Base-by-base conservation (phyloP, 2,888 invertebrate genomes). In the Eristalinus aeneus region DNA sequence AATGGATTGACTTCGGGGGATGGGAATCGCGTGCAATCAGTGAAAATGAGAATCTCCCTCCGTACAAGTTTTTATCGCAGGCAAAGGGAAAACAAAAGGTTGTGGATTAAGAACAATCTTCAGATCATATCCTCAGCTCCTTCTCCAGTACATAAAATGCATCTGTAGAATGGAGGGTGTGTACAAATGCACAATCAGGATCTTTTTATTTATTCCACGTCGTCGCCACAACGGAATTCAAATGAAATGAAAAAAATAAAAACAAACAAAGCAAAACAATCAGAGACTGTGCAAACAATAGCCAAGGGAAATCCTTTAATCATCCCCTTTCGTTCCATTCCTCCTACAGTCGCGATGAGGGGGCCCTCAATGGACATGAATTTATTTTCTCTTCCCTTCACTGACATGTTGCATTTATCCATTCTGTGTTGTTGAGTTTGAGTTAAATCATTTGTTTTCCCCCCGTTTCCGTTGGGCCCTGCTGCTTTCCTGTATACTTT, bases 331-430 rank as follows among this genome's bases (percentile, higher is more conserved):
- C 1, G 8, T 27, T 23, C 16, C 39, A 20, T 11, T 20, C 36
- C 20, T 16, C 22, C 22, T 34, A 11, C 23, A 58, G 64, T 69
- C 53, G n/a, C n/a, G 20, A 27, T 63, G 22, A 20, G 27, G 27
- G 27, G 23, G 31, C 71, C 78, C 65, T 64, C 11, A 58, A 46
- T 53, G 65, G 71, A 78, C 65, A 46, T 65, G 60, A 65, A 78
- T 78, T 65, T 78, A 78, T 78, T 53, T 78, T 46, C 65, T 56
- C 63, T 63, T 80, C 74, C 67, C 63, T 74, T 63, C 56, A 63
- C 36, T 68, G 73, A 73, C 79, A 74, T 80, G 73, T 73, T 80
- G 79, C 79, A 80, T 80, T 80, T 74, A 68, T 67, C 61, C 67
- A 23, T 67, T 58, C 56, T 58, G 27, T 27, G 27, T 5, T 27